Conservation (phyloP, 2,888 invertebrate genomes). For the Lycocerus yunnanus region DNA sequence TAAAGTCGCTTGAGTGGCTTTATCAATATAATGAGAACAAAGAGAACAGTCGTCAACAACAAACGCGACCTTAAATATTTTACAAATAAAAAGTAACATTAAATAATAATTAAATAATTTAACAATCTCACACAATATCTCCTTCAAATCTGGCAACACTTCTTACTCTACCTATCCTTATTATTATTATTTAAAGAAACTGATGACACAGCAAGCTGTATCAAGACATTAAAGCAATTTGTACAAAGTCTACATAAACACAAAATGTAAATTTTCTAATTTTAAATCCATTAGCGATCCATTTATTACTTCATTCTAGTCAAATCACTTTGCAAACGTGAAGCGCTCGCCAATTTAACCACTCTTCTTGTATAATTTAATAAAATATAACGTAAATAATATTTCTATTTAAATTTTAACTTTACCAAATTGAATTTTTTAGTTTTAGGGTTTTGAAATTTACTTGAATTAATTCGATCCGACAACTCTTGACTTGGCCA, state of each 20-base stretch:
- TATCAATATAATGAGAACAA: constrained; percentile 8
- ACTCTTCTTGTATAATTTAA: neutral
- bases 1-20: neutral
- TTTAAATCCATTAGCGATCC: neutral
- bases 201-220: neutral
- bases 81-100: neutral
- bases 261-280: neutral
- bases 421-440: neutral
- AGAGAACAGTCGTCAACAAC: constrained; percentile 19
- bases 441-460: neutral
- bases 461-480: neutral
- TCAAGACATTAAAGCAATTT: neutral
- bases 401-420: neutral
- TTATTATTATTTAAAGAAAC: neutral
- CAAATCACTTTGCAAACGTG: neutral
- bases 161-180: neutral
- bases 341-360: neutral
- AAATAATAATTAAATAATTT: neutral
- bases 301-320: neutral
- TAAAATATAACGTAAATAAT: neutral
- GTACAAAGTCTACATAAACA: neutral
- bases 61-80: constrained; percentile 15
- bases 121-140: neutral
- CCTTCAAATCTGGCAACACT: neutral
- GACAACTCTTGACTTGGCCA: neutral